Evolutionary conservation across 2,888 invertebrate genomes (phyloP).

Genomic region (Sminthurides aquaticus): DNA sequence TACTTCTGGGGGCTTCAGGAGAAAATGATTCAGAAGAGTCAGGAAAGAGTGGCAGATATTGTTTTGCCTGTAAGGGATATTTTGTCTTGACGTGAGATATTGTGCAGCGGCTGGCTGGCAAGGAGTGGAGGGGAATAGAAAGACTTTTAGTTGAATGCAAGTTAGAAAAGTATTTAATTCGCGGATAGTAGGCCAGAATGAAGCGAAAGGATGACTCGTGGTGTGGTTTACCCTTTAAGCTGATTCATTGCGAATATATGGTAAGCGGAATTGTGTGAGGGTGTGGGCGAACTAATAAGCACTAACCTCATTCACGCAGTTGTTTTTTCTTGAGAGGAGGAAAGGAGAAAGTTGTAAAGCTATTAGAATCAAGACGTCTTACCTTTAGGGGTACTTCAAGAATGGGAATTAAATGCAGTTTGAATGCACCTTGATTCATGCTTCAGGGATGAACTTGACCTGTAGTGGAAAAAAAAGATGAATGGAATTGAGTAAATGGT

Average conservation of each 20-base stretch:
- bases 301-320: too few species aligned
- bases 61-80: background rate
- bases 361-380: too few species aligned
- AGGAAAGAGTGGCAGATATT: background rate
- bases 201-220: background rate
- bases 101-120: background rate
- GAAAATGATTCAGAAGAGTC: background rate
- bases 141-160: background rate
- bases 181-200: background rate
- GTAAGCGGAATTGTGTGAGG: background rate
- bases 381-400: background rate
- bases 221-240: too few species aligned
- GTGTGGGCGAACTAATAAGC: too few species aligned
- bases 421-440: background rate
- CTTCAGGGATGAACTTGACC: background rate
- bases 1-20: background rate
- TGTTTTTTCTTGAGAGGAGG: too few species aligned
- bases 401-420: background rate
- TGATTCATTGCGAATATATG: too few species aligned
- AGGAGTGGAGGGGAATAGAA: background rate
- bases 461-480: too few species aligned
- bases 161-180: background rate
- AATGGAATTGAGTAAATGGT: too few species aligned
- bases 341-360: too few species aligned
- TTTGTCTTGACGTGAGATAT: background rate